phyloP scores from a whole-genome alignment of 2,797 vertebrate species.

The Phataginus tricuspis region DNA sequence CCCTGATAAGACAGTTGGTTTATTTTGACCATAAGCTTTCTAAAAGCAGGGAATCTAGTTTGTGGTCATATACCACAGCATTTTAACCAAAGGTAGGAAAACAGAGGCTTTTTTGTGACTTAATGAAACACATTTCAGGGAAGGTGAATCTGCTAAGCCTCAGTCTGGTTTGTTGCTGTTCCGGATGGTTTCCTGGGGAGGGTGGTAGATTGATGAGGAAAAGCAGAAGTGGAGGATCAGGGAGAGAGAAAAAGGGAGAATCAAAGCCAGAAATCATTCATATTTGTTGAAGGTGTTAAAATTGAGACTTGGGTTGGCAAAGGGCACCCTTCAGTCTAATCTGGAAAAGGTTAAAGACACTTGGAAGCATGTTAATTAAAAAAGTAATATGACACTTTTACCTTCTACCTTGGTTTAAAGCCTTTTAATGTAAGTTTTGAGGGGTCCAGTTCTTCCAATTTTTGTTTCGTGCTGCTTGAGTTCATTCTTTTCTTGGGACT shows the following conservation, averaged over 20 bases:
- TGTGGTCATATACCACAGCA: background rate
- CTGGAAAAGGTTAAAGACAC: slow-evolving; percentile 60
- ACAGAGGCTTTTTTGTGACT: background rate
- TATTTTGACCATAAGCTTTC: slow-evolving; percentile 28
- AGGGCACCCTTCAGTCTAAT: slow-evolving; percentile 2
- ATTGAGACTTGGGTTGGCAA: slow-evolving; percentile 21
- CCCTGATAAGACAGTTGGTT: background rate
- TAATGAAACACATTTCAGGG: background rate
- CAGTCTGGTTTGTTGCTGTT: background rate
- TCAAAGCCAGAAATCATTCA: slow-evolving; percentile 7
- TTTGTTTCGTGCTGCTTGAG: slow-evolving; percentile 33
- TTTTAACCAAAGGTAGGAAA: slow-evolving; percentile 31
- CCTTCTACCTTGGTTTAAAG: slow-evolving; percentile 54
- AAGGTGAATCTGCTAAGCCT: background rate
- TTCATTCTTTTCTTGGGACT: background rate
- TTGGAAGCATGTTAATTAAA: slow-evolving; percentile 55
- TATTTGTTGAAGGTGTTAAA: slow-evolving; percentile 59
- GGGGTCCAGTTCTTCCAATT: slow-evolving; percentile 16
- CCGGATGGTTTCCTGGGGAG: background rate
- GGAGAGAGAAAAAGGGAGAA: background rate
- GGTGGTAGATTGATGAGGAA: background rate
- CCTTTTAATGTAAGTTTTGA: slow-evolving; percentile 39
- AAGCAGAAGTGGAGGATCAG: background rate
- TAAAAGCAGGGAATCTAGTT: background rate
- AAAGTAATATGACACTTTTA: slow-evolving; percentile 41